These are phyloP conservation scores for Drosophila antonietae DNA, from an alignment of 2,888 invertebrate species.

Conservation along the genomic window DNA sequence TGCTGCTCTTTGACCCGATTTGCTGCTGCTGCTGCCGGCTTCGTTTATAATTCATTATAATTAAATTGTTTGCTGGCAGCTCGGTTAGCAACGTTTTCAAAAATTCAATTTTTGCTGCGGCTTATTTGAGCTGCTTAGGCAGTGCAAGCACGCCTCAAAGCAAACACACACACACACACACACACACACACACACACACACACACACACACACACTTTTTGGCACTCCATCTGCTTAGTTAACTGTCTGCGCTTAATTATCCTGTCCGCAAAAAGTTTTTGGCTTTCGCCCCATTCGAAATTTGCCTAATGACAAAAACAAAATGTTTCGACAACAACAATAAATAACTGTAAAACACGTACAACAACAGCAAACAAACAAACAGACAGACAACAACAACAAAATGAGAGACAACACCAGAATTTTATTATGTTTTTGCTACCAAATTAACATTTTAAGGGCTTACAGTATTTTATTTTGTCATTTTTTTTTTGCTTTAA, in stretches of 20 bases:
- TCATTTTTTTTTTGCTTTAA: background rate
- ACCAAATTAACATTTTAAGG: slow-evolving; percentile 24
- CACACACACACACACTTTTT: slow-evolving; percentile 6
- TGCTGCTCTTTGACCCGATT: slow-evolving; percentile 45
- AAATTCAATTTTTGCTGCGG: slow-evolving; percentile 63
- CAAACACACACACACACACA: slow-evolving; percentile 26
- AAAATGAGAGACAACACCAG: slow-evolving; percentile 28
- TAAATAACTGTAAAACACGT: slow-evolving; percentile 51
- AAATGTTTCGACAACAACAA: slow-evolving; percentile 54
- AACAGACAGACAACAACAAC: slow-evolving; percentile 26
- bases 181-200: slow-evolving; percentile 13
- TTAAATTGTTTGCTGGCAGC: slow-evolving; percentile 70
- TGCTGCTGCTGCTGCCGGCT: slow-evolving; percentile 35
- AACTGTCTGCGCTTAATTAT: slow-evolving; percentile 68
- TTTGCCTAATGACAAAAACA: slow-evolving; percentile 65
- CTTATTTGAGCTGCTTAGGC: slow-evolving; percentile 38
- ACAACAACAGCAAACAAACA: slow-evolving; percentile 12
- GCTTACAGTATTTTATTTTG: background rate
- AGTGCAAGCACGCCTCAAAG: slow-evolving; percentile 44
- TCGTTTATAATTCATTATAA: slow-evolving; percentile 77
- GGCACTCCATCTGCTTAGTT: slow-evolving; percentile 44
- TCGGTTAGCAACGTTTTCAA: slow-evolving; percentile 46
- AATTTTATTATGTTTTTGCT: slow-evolving; percentile 33
- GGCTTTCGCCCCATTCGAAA: slow-evolving; percentile 37
- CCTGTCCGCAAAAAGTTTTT: slow-evolving; percentile 65